Evolutionary conservation across 2,888 invertebrate genomes (phyloP), one percentile per base, ranked within the genome.

Genomic region (Eristalis pertinax): DNA sequence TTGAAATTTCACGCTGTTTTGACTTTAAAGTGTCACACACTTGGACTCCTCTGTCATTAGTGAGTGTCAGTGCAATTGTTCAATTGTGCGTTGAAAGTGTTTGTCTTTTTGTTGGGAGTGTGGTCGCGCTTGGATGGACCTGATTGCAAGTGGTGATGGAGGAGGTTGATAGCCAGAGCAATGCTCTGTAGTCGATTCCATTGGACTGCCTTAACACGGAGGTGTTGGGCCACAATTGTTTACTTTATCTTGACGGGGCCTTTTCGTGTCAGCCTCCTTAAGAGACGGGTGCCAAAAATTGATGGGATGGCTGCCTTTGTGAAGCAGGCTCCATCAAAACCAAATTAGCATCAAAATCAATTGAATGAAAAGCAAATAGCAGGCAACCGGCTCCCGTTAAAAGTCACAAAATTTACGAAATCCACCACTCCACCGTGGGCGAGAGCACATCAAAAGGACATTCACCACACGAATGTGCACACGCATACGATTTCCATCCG

Each of bases 1-100:
- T 84, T 76, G 81, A 76, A 80, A 80, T 76, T 84, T 76, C 43
- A 81, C 68, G 84, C 70, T 58, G 26, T 19, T 72, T 81, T 81
- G 72, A 22, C 13, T 63, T 77, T 65, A 65, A 81, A 73, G 56
- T 73, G 76, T 68, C 70, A 69, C 29, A 79, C 50, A 26, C 50
- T 50, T 19, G 50, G 50, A 19, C 50, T 50, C 50, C 50, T 50
- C 24, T 60, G 41, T 64, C 50, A 50, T 50, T 50, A 50, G 50
- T 8, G 32, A 32, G 10, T 5, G 32, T 1, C 1, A 19, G 19
- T 50, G n/a, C 5, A 22, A 50, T 50, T 50, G 50, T 19, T 50
- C 19, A 50, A 19, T 50, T 50, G 50, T n/a, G 50, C 50, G 50
- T 19, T n/a, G 7, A 4, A 19, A 43, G 19, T 38, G 38, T 38